Percentiles rank a stretch among this genome's conserved stretches.
Conservation (phyloP, 2,113 vertebrate genomes). For the Chrysemys picta region DNA sequence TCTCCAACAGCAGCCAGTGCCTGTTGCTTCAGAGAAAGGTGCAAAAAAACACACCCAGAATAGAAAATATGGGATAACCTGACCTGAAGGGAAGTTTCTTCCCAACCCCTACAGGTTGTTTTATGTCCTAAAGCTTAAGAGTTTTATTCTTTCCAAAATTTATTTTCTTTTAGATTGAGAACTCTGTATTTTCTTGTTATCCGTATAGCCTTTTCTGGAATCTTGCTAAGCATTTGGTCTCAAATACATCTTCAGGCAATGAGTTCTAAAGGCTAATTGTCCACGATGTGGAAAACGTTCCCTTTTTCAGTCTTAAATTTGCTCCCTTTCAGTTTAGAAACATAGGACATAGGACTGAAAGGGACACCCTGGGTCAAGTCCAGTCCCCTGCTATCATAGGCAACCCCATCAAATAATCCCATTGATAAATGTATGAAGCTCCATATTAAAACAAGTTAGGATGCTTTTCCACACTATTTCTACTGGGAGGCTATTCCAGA, state of each 20-base stretch:
- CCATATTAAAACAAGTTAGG: no score
- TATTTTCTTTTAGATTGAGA: background rate
- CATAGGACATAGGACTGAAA: no score
- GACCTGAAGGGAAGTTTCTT: background rate
- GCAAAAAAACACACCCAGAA: rapidly evolving
- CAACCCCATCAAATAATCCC: no score
- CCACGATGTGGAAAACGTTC: conserved; percentile 38
- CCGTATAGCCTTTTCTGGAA: conserved; percentile 34
- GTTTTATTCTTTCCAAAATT: background rate
- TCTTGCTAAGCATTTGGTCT: conserved; percentile 42
- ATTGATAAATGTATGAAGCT: no score
- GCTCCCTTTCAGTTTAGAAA: conserved; percentile 42
- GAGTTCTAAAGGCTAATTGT: conserved; percentile 2
- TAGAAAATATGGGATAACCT: background rate
- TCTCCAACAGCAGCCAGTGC: rapidly evolving
- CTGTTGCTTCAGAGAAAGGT: background rate
- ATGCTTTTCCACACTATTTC: no score
- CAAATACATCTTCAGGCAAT: conserved; percentile 36
- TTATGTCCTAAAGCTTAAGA: background rate
- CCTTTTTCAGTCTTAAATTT: conserved; percentile 40
- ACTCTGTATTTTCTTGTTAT: background rate
- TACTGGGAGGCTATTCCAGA: background rate
- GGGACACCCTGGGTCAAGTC: no score
- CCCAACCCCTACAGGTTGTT: rapidly evolving
- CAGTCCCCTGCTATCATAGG: no score